Evolutionary conservation across 2,113 vertebrate species (phyloP).

Genomic region (Thermophis baileyi): DNA sequence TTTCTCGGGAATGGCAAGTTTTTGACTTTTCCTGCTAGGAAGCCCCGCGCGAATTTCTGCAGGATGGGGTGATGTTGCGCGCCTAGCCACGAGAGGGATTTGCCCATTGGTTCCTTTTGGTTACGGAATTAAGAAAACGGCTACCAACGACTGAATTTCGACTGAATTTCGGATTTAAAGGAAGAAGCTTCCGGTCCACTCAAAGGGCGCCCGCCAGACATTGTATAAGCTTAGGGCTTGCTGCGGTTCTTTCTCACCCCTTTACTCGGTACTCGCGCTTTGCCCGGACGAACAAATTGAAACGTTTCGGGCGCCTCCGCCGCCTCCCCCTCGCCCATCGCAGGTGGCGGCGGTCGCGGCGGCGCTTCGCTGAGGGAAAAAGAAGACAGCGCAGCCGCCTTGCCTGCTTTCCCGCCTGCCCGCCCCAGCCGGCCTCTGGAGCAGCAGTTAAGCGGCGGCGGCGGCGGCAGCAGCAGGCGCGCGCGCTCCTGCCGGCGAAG

Average conservation of each 20-base stretch:
- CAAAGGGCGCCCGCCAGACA: neutral
- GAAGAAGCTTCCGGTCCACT: neutral
- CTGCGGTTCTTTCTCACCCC: neutral
- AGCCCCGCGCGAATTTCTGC: neutral
- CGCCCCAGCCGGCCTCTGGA: slow-evolving; percentile 18
- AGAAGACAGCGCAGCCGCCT: slow-evolving; percentile 31
- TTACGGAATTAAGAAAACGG: neutral
- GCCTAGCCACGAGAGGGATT: neutral
- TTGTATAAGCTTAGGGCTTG: neutral
- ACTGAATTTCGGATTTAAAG: no score
- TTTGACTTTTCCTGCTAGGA: neutral
- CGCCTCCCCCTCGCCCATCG: neutral
- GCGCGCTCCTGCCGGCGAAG: slow-evolving; percentile 54
- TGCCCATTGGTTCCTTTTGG: neutral
- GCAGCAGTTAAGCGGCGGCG: neutral
- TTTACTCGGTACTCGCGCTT: neutral
- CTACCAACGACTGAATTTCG: neutral
- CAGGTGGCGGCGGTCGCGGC: slow-evolving; percentile 23
- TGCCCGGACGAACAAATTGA: no score
- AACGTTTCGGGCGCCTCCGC: neutral
- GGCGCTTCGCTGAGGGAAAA: slow-evolving; percentile 19
- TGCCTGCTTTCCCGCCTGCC: neutral
- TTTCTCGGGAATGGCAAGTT: neutral
- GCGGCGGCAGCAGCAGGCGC: slow-evolving; percentile 46
- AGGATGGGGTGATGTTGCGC: neutral